Percentiles rank a stretch among this genome's conserved stretches.
These are phyloP conservation scores for Stegana nigrithorax DNA, from an alignment of 2,888 invertebrate species.

Conservation along the genomic window DNA sequence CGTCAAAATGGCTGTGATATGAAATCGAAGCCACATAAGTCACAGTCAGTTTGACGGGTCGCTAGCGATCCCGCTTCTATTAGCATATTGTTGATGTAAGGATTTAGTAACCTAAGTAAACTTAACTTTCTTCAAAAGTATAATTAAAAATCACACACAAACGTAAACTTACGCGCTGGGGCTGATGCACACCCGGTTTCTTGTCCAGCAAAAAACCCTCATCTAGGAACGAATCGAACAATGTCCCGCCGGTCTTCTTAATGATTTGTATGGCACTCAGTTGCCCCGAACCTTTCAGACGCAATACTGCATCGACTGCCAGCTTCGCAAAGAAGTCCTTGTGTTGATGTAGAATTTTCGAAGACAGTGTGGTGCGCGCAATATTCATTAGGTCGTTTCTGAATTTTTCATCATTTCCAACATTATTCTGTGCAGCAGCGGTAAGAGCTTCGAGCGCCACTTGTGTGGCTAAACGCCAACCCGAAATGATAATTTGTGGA, in stretches of 20 bases:
- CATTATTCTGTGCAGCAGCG: conserved; percentile 84
- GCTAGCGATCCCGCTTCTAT: neutral
- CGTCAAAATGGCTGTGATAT: conserved; percentile 69
- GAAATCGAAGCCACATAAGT: conserved; percentile 27
- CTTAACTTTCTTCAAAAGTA: neutral
- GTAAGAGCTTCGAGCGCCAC: conserved; percentile 87
- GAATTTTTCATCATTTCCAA: conserved; percentile 81
- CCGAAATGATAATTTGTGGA: conserved; percentile 96
- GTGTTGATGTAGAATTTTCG: conserved; percentile 97
- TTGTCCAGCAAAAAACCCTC: neutral
- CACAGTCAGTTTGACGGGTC: conserved; percentile 1
- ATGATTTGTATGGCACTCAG: conserved; percentile 97
- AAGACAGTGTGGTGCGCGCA: conserved; percentile 96
- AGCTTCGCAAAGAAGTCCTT: conserved; percentile 96
- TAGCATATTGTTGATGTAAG: neutral
- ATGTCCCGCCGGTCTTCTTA: conserved; percentile 89
- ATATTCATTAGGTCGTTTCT: conserved; percentile 93
- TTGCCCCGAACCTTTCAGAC: conserved; percentile 95
- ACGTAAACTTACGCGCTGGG: conserved; percentile 72
- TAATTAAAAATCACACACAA: neutral
- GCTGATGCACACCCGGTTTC: conserved; percentile 93
- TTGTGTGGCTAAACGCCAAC: conserved; percentile 90
- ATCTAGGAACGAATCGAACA: neutral
- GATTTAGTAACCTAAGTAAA: neutral
- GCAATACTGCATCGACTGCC: conserved; percentile 94